phyloP scores from a whole-genome alignment of 1,140 invertebrate species.

The Ceratina australensis region DNA sequence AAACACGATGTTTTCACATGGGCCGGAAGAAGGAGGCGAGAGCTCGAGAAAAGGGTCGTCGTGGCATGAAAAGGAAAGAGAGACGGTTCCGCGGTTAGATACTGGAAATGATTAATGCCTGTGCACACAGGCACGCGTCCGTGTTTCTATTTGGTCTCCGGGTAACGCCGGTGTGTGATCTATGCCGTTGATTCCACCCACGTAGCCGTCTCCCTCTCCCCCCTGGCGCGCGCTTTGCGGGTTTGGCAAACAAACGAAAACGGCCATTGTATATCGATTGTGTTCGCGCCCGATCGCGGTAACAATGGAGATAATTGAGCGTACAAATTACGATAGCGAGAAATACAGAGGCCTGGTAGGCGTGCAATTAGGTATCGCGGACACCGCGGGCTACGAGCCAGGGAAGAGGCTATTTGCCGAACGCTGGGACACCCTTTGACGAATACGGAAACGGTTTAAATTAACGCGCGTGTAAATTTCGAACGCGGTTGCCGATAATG shows the following conservation, averaged over 20 bases:
- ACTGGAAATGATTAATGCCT: too few species aligned
- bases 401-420: conserved; percentile 2
- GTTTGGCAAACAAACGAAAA: conserved; percentile 62
- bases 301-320: conserved; percentile 63
- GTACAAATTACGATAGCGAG: conserved; percentile 53
- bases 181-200: conserved; percentile 54
- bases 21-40: neutral
- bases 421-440: conserved; percentile 20
- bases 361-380: conserved; percentile 33
- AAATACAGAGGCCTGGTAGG: conserved; percentile 18
- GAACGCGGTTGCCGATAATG: too few species aligned
- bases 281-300: conserved; percentile 56
- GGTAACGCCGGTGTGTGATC: conserved; percentile 38
- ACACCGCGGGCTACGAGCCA: neutral
- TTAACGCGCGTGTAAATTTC: neutral
- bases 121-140: too few species aligned
- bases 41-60: too few species aligned
- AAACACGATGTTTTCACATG: neutral
- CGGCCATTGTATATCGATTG: conserved; percentile 62
- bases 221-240: conserved; percentile 46
- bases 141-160: conserved; percentile 46
- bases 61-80: too few species aligned
- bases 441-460: neutral
- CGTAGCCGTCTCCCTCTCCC: conserved; percentile 36
- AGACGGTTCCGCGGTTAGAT: too few species aligned